Evolutionary conservation across 2,888 invertebrate species (phyloP), one percentile per base, ranked within the genome.

Genomic region (Zaprionus obscuricornis): DNA sequence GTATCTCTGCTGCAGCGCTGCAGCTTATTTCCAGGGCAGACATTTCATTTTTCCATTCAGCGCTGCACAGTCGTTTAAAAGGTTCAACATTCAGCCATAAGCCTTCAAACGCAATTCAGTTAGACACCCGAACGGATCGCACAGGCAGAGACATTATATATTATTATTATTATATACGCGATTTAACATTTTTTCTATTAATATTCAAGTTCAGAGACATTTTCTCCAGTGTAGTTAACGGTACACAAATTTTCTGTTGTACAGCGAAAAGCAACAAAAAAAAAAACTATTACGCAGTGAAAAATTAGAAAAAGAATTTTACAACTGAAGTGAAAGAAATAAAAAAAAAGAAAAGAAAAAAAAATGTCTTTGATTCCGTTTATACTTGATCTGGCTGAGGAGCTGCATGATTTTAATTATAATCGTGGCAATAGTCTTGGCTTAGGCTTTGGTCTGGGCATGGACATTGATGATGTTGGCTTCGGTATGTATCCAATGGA

Each of bases 401-500:
- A 88, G 59, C 50, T 87, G 39, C 72, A 79, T n/a, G 78, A 81
- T 11, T 71, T 73, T 18, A 73, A 68, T 7, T 72, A 66, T 18
- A 71, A 72, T 42, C 81, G 85, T 36, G 60, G 71, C 47, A 20
- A 36, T 52, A 43, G 45, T 34, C 46, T 67, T 2, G 57, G 63
- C 22, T 42, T 70, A 26, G 66, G 67, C 16, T 42, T 70, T 26
- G 66, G 67, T 14, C 29, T 60, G 7, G 59, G 64, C 36, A 70
- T 87, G 83, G 88, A 87, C 45, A 82, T 88, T 33, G 87, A 89
- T 43, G 85, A 85, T 20, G 86, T 88, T 14, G 88, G 88, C 22
- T 87, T 88, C 42, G 89, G 89, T 73, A 79, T 90, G 54, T 87
- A 88, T 77, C 87, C 89, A 13, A 43, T 69, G 46, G 87, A 88